Conservation (phyloP, 2,797 vertebrate species). For the Pseudocheirus occidentalis region DNA sequence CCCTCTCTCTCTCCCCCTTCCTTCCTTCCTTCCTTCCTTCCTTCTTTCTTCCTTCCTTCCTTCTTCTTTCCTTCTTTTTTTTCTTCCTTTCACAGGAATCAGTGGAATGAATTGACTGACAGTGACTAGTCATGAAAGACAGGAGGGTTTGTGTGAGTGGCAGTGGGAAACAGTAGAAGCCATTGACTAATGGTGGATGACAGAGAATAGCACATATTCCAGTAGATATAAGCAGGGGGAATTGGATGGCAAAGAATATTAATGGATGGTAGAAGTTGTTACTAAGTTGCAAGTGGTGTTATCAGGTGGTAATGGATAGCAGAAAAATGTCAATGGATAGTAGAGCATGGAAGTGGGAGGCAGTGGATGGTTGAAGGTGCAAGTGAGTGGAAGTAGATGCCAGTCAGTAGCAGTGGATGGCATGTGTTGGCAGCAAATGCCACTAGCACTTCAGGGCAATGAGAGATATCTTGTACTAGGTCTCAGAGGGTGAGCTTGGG, state of each 20-base stretch:
- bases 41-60: accelerated
- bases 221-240: neutral
- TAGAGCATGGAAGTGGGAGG: neutral
- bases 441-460: neutral
- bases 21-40: accelerated
- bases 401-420: neutral
- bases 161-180: neutral
- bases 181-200: neutral
- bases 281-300: neutral
- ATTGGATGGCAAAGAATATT: neutral
- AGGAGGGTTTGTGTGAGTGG: neutral
- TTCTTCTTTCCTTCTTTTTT: neutral
- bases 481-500: neutral
- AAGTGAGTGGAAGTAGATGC: neutral
- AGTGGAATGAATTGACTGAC: neutral
- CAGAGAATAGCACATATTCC: neutral
- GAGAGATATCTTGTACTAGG: neutral
- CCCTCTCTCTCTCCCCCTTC: accelerated
- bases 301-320: neutral
- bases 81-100: too few species aligned
- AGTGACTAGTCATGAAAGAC: neutral
- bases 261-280: neutral
- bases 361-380: neutral
- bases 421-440: too few species aligned
- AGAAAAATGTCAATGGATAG: neutral